Base-by-base conservation (phyloP, 2,888 invertebrate species). In the Junonia oenone region DNA sequence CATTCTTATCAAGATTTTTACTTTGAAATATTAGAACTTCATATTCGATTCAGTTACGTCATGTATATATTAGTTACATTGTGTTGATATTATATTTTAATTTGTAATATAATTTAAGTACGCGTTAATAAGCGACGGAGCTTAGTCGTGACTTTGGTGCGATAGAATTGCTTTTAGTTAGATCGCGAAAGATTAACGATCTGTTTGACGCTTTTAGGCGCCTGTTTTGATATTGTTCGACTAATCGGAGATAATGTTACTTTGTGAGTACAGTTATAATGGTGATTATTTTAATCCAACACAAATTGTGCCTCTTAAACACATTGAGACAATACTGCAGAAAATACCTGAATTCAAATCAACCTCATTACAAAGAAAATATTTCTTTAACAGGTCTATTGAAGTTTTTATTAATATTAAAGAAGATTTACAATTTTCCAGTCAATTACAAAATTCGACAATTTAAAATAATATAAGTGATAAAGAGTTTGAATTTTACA, bases 51-150 rank as follows among this genome's bases (percentile, higher is more conserved):
- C 56, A 33, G 35, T 52, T 58, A 55, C 17, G 53, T 65, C 62
- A 47, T 75, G 74, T 76, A 73, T 65, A 73, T 75, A 73, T 66
- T 71, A 73, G 68, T 68, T 70, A 67, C 61, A 51, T 58, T 69
- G 67, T 72, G 71, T 75, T 74, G 69, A 73, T 73, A 73, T 73
- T 68, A 67, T 61, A 56, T 60, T 62, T 58, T 66, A 66, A 67
- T 59, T 68, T 67, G 63, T 67, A 69, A 70, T 70, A 63, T 71
- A 65, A 61, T 63, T 62, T 68, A 66, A 55, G 58, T 56, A 65
- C 46, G 60, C 58, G 64, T 51, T 57, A 31, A 59, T 63, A 55
- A 56, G 56, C 61, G 54, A 47, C 57, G 50, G 37, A 48, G 64
- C 56, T 61, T 58, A 55, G 61, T 61, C 51, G 58, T 55, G 53